Conservation (phyloP, 2,797 vertebrate genomes). For the Sebastes aleutianus region DNA sequence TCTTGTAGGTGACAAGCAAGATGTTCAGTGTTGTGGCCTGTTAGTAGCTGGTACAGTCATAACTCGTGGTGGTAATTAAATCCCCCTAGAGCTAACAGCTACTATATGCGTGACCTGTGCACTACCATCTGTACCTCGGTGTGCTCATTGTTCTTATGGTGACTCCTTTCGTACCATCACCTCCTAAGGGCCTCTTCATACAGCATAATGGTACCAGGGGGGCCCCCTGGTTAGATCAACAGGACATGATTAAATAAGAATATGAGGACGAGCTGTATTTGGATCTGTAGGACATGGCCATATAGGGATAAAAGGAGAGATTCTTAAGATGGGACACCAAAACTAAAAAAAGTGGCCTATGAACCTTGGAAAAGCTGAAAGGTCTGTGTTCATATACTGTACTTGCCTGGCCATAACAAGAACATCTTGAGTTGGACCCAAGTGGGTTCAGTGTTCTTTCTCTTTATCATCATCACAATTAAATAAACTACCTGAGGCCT, state of each 20-base stretch:
- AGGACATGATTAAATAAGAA: not conserved
- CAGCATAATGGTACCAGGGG: not conserved
- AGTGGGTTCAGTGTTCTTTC: not conserved
- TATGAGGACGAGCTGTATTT: not conserved
- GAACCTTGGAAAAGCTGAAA: not conserved
- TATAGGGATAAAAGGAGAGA: not conserved
- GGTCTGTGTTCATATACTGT: not conserved
- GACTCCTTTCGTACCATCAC: no score
- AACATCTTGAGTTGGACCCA: not conserved
- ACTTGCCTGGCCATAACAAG: not conserved
- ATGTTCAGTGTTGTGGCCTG: no score
- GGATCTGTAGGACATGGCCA: not conserved
- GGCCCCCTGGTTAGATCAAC: not conserved
- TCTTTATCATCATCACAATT: not conserved
- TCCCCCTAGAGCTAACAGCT: no score
- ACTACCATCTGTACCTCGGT: not conserved
- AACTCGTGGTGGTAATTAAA: no score
- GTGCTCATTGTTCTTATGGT: not conserved
- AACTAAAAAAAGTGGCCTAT: not conserved
- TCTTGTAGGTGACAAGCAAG: no score
- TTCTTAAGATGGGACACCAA: not conserved
- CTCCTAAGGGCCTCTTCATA: not conserved
- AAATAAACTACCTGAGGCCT: no score
- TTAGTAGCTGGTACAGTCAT: no score
- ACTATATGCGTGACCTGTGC: no score